phyloP scores from a whole-genome alignment of 1,140 invertebrate species.

The Bicyclus anynana region DNA sequence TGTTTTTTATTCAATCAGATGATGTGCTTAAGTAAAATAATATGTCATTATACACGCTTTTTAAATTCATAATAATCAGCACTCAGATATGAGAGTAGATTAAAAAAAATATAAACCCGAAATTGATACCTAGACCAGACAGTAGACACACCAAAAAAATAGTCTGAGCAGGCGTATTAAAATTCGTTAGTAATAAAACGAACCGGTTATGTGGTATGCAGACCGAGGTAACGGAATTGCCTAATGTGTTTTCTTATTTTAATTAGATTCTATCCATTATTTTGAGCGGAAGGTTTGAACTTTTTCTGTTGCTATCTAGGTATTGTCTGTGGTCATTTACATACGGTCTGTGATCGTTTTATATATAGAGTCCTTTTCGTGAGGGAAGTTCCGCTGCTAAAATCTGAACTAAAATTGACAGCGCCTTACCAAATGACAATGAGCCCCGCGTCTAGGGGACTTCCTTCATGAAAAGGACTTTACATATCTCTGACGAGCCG shows the following conservation, averaged over 20 bases:
- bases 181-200: slow-evolving; percentile 23
- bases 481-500: no score
- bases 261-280: slow-evolving; percentile 27
- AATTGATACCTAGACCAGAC: background rate
- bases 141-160: slow-evolving; percentile 8
- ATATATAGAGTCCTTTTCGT: no score
- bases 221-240: slow-evolving; percentile 23
- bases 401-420: no score
- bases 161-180: slow-evolving; percentile 24
- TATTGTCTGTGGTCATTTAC: background rate
- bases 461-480: no score
- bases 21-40: no score
- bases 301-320: background rate
- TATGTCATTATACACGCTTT: no score
- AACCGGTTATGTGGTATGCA: slow-evolving; percentile 27
- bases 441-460: no score
- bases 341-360: background rate
- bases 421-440: no score
- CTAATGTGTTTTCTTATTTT: slow-evolving; percentile 26
- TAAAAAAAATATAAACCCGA: background rate
- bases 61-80: no score
- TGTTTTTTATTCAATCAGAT: no score
- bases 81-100: background rate
- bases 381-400: no score
- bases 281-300: slow-evolving; percentile 7